A percentile compares a stretch with the other conserved stretches of the same genome.
Evolutionary conservation across 2,113 vertebrate species (phyloP).

Genomic region (Pterocles gutturalis): DNA sequence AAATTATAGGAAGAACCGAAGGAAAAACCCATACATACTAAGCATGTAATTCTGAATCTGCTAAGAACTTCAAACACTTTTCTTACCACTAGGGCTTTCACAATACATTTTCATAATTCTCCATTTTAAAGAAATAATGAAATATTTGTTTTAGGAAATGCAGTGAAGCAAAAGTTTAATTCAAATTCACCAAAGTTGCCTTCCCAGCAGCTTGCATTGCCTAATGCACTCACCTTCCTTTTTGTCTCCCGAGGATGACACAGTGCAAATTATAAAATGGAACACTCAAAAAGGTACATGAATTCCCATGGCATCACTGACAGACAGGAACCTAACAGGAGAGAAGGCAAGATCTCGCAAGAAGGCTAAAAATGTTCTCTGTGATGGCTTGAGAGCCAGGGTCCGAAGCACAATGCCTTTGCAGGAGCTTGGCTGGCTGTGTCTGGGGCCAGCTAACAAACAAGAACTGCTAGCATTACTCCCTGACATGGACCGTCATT

Average conservation of each 20-base stretch:
- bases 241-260: rapidly evolving
- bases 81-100: neutral
- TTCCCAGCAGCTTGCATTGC: neutral
- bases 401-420: rapidly evolving
- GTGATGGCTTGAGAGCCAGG: neutral
- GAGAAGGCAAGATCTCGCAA: neutral
- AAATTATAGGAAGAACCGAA: neutral
- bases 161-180: neutral
- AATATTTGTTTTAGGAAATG: neutral
- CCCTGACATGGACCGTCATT: neutral
- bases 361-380: neutral
- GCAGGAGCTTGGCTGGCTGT: neutral
- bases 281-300: neutral
- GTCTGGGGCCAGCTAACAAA: neutral
- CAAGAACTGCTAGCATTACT: neutral
- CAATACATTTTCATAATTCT: neutral
- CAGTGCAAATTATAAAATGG: neutral
- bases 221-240: neutral
- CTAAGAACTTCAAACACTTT: neutral
- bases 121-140: neutral
- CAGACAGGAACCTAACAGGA: neutral
- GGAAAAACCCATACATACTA: neutral
- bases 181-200: neutral
- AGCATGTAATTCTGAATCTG: neutral
- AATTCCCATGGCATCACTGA: neutral